phyloP scores from a whole-genome alignment of 2,113 vertebrate species.

The Melanerpes aurifrons region DNA sequence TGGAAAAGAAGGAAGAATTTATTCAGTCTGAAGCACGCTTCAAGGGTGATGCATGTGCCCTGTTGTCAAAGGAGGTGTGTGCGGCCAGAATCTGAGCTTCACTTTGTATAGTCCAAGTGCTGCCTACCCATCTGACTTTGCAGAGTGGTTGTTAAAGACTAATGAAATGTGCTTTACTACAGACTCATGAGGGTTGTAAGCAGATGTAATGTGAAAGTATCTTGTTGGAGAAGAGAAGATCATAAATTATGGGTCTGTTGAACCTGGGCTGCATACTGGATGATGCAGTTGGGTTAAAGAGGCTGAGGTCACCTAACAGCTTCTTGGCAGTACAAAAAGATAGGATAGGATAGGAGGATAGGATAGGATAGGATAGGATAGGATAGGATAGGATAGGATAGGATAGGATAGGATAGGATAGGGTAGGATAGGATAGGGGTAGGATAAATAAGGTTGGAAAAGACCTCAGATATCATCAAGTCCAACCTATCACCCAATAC shows the following conservation, averaged over 20 bases:
- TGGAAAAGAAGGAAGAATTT: neutral
- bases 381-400: too few relatives aligned
- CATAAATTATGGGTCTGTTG: neutral
- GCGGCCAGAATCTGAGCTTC: fast-evolving
- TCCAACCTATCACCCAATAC: too few relatives aligned
- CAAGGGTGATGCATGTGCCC: fast-evolving
- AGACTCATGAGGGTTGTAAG: neutral
- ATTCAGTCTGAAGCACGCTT: neutral
- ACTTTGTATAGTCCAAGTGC: neutral
- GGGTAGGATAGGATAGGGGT: too few relatives aligned
- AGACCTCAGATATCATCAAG: too few relatives aligned
- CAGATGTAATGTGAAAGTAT: neutral
- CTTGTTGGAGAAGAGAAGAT: neutral
- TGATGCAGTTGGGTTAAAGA: neutral
- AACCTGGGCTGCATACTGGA: neutral
- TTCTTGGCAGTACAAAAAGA: neutral
- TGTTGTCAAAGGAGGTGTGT: neutral
- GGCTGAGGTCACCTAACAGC: neutral
- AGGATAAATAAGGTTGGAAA: too few relatives aligned
- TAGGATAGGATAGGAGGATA: too few relatives aligned
- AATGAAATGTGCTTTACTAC: neutral
- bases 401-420: too few relatives aligned
- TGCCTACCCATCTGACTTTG: neutral
- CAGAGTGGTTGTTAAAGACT: neutral
- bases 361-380: too few relatives aligned